These are phyloP conservation scores for mouse (Mus musculus) DNA, from an alignment of 2,113 vertebrate genomes.

Conservation along the genomic window GRCm39 chr2:135696001-135696500, in stretches of 20 bases:
- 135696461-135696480: not conserved
- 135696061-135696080: not conserved
- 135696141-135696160: not conserved
- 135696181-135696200: not conserved
- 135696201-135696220: not conserved
- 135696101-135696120: not conserved
- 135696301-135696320: not conserved
- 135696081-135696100: not conserved
- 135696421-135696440: not conserved
- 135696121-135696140: not conserved
- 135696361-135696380: not conserved
- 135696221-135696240: not conserved
- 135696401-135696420: not conserved
- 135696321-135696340: not conserved
- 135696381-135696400: not conserved
- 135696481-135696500: not conserved
- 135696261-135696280: not conserved
- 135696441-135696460: not conserved
- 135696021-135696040: not conserved
- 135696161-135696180: not conserved
- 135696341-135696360: not conserved
- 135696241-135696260: not conserved
- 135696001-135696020: not conserved
- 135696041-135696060: not conserved
- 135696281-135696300: not conserved